Evolutionary conservation across 2,113 vertebrate species (phyloP).

Genomic region (Gorsachius goisagi): DNA sequence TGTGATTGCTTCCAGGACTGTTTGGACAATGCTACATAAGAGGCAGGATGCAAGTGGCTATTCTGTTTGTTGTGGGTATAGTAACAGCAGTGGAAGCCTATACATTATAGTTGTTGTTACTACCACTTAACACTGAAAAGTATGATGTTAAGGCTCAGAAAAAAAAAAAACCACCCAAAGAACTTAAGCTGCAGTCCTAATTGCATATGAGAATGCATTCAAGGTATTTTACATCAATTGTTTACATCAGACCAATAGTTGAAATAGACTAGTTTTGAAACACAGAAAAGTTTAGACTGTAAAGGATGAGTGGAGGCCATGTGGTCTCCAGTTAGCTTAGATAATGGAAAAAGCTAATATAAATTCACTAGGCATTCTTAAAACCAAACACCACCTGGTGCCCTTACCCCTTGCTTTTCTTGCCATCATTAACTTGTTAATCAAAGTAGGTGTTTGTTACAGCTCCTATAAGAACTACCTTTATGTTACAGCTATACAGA

Average conservation of each 20-base stretch:
- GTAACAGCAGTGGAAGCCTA: not conserved
- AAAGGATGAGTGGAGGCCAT: not conserved
- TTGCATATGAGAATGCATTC: not conserved
- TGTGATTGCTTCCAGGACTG: not conserved
- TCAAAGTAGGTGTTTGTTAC: not conserved
- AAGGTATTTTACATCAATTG: not conserved
- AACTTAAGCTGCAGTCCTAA: not conserved
- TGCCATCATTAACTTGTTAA: not conserved
- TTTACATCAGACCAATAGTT: not conserved
- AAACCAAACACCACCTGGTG: not conserved
- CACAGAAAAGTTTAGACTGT: not conserved
- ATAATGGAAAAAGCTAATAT: not conserved
- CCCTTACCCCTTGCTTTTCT: not conserved
- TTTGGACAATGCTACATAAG: not conserved
- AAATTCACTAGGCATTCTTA: not conserved
- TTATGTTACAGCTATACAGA: not conserved
- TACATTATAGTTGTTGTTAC: not conserved
- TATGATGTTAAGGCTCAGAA: not conserved
- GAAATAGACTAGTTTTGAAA: not conserved
- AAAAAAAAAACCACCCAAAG: not conserved
- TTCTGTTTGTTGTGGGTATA: not conserved
- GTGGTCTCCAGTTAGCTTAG: not conserved
- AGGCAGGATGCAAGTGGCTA: not conserved
- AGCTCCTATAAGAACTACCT: not conserved
- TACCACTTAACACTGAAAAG: not conserved